Evolutionary conservation across 2,797 vertebrate species (phyloP).

Genomic region (Aphelocoma californica): DNA sequence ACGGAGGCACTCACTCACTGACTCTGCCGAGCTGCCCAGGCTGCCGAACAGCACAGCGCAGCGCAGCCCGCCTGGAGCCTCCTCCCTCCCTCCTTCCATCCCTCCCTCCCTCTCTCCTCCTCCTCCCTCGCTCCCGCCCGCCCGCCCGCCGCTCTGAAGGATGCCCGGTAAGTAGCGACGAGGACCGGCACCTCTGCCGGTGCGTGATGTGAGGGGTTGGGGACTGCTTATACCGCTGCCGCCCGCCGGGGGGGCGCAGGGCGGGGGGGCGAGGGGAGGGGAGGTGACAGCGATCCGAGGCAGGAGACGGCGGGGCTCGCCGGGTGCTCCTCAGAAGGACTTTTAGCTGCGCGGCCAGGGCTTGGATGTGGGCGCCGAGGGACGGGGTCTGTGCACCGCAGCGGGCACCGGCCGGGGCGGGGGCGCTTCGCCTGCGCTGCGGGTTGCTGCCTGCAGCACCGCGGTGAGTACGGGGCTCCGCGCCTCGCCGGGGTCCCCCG

Average conservation of each 20-base stretch:
- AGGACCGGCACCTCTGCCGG: background rate
- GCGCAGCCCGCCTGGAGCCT: background rate
- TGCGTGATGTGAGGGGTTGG: constrained; percentile 3
- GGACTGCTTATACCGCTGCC: background rate
- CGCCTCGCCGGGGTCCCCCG: background rate
- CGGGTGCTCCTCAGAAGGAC: constrained; percentile 30
- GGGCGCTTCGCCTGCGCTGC: background rate
- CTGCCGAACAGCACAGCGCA: background rate
- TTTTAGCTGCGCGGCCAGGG: background rate
- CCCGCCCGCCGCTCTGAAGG: background rate
- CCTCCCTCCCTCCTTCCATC: background rate
- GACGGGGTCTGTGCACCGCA: background rate
- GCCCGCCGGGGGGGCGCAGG: background rate
- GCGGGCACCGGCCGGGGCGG: constrained; percentile 7
- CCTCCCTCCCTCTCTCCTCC: background rate
- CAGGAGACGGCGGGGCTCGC: background rate
- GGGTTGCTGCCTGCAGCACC: background rate
- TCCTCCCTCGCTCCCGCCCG: background rate
- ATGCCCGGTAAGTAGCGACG: constrained; percentile 24
- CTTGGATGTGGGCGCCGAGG: constrained; percentile 36
- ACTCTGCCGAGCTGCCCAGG: background rate
- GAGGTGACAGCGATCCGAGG: constrained; percentile 13
- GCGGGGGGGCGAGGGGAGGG: background rate
- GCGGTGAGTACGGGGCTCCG: constrained; percentile 37
- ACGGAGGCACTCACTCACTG: background rate